Base-by-base conservation (phyloP, 2,797 vertebrate species). In the Monodelphis domestica region DNA sequence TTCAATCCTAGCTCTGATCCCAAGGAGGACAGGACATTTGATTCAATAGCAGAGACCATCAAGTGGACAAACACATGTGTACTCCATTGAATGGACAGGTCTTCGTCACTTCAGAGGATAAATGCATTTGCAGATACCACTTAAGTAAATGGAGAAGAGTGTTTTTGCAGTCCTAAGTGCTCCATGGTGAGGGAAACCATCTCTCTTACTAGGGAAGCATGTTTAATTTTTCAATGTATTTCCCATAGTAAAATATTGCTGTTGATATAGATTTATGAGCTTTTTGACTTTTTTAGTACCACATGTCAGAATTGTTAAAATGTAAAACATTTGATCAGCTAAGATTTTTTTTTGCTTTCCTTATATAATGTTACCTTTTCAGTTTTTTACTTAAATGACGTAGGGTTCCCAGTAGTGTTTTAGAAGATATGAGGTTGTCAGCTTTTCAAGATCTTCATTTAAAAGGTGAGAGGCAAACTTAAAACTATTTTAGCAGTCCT, bases 161-260 rank as follows among this genome's bases (percentile, higher is more conserved):
- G 7, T 63, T 91, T 88, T 89, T 54, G 5, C 45, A 87, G 9
- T 90, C 52, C 53, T 57, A 91, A 89, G 56, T 26, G 90, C 28
- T 88, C 28, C 53, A 91, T 33, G 52, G 63, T 3, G 57, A 89
- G 87, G 91, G 94, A 91, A 90, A 88, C 28, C 30, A 90, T 63
- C 70, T 2, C 51, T 2, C 56, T 92, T 89, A 24, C 14, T 94
- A 95, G 87, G 95, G 94, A 95, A 95, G 53, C 45, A 94, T 14
- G 95, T 88, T 88, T 55, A 15, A 52, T n/a, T 90, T 96, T 95
- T 92, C 92, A 92, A 87, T 92, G 52, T 91, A 2, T 28, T 95
- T 97, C 28, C 50, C n/a, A 70, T 54, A 51, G 57, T 94, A 96
- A 95, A 91, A 2, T 53, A 91, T 90, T 95, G 12, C 4, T 87